Evolutionary conservation across 2,888 invertebrate genomes (phyloP).

Genomic region (Salpingus planirostris): DNA sequence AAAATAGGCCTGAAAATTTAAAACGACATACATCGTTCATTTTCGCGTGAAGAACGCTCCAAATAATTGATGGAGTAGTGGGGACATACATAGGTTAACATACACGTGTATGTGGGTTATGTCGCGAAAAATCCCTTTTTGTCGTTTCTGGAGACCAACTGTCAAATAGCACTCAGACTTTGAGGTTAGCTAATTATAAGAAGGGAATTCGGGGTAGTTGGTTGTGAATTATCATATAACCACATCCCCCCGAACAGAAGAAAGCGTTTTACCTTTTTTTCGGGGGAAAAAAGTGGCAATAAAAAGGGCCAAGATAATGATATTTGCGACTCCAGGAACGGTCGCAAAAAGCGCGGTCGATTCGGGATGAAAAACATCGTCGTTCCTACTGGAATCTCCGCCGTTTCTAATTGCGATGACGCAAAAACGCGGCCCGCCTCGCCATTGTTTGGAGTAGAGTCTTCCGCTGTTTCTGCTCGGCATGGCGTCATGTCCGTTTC

Average conservation of each 20-base stretch:
- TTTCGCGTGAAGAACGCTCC: no score
- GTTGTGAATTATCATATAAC: slow-evolving; percentile 13
- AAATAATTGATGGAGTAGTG: no score
- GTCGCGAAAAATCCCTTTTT: no score
- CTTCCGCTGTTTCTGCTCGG: slow-evolving; percentile 44
- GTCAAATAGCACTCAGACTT: no score
- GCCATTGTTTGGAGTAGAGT: slow-evolving; percentile 41
- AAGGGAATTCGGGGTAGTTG: no score
- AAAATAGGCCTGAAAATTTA: no score
- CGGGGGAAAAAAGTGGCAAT: slow-evolving; percentile 26
- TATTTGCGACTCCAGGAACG: slow-evolving; percentile 31
- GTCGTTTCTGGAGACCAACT: no score
- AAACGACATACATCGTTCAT: no score
- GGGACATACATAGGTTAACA: no score
- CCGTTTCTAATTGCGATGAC: slow-evolving; percentile 39
- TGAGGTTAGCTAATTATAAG: no score
- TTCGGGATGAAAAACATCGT: slow-evolving; percentile 35
- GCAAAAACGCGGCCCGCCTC: slow-evolving; percentile 39
- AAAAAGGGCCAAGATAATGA: slow-evolving; percentile 35
- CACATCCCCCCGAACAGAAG: slow-evolving; percentile 22
- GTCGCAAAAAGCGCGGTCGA: slow-evolving; percentile 28
- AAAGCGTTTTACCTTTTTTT: slow-evolving; percentile 24
- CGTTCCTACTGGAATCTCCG: slow-evolving; percentile 38
- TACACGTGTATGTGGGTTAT: no score
- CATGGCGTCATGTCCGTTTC: slow-evolving; percentile 46